These are phyloP conservation scores for Anoplophora glabripennis DNA, from an alignment of 1,140 invertebrate species.

Conservation along the genomic window DNA sequence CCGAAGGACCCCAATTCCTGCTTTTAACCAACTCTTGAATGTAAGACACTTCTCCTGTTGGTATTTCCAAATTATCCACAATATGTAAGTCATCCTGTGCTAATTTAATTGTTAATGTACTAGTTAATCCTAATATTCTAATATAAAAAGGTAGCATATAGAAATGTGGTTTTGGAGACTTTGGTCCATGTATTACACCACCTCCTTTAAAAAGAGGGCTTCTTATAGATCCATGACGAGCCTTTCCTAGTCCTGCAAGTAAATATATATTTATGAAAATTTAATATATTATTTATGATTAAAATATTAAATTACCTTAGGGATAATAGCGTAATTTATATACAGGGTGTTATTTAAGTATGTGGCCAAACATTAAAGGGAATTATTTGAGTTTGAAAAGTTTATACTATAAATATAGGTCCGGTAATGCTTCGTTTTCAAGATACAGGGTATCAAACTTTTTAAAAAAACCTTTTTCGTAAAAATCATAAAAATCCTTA, in stretches of 20 bases:
- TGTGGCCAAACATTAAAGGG: too few species aligned
- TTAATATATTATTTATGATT: too few species aligned
- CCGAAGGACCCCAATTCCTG: slow-evolving; percentile 93
- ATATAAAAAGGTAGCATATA: slow-evolving; percentile 84
- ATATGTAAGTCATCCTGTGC: slow-evolving; percentile 95
- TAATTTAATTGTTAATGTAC: slow-evolving; percentile 84
- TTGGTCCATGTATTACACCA: slow-evolving; percentile 82
- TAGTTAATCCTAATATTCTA: slow-evolving; percentile 75
- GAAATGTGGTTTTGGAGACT: slow-evolving; percentile 84
- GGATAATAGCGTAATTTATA: too few species aligned
- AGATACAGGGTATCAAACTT: too few species aligned
- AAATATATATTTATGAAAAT: too few species aligned
- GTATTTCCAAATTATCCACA: slow-evolving; percentile 82
- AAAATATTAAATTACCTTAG: too few species aligned
- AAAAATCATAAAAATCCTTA: too few species aligned
- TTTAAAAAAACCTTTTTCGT: too few species aligned
- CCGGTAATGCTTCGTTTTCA: too few species aligned
- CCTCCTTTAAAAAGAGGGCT: slow-evolving; percentile 82
- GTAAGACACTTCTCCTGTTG: slow-evolving; percentile 76
- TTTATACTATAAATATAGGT: too few species aligned
- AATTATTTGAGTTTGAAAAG: too few species aligned
- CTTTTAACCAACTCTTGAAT: slow-evolving; percentile 76
- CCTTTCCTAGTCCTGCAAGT: slow-evolving; percentile 60
- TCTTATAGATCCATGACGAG: slow-evolving; percentile 87
- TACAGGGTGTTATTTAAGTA: too few species aligned